Conservation (phyloP, 2,113 vertebrate genomes). For the Piprites chloris region DNA sequence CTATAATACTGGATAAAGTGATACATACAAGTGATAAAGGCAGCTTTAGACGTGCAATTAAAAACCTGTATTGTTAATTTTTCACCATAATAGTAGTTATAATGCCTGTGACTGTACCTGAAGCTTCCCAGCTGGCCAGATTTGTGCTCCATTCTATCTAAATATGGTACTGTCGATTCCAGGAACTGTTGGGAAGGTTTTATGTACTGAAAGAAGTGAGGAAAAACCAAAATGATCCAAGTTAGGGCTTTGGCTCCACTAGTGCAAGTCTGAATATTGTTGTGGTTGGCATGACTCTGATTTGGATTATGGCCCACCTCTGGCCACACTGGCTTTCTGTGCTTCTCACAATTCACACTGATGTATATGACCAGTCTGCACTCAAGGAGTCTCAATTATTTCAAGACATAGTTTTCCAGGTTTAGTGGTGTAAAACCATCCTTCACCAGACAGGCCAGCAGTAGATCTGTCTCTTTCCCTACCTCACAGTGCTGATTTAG, state of each 20-base stretch:
- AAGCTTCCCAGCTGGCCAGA: not conserved
- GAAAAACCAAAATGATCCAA: conserved; percentile 5
- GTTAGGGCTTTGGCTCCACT: not conserved
- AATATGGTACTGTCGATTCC: not conserved
- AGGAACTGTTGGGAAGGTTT: conserved; percentile 3
- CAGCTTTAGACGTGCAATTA: not conserved
- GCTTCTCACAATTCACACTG: not conserved
- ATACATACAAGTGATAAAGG: not conserved
- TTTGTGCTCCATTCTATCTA: not conserved
- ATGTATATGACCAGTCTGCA: not conserved
- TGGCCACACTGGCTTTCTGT: not conserved
- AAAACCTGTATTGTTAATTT: not conserved
- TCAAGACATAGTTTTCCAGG: not conserved
- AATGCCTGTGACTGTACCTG: not conserved
- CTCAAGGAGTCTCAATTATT: not conserved
- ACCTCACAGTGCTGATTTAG: not conserved
- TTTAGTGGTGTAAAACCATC: not conserved
- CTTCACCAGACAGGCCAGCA: not conserved
- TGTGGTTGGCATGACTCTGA: not conserved
- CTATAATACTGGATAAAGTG: not conserved
- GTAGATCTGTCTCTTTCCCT: not conserved
- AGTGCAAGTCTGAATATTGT: conserved; percentile 20
- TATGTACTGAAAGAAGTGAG: not conserved
- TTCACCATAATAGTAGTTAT: not conserved
- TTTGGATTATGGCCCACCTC: not conserved